These are phyloP conservation scores for Prunella fulvescens DNA, from an alignment of 2,113 vertebrate species.

Conservation along the genomic window DNA sequence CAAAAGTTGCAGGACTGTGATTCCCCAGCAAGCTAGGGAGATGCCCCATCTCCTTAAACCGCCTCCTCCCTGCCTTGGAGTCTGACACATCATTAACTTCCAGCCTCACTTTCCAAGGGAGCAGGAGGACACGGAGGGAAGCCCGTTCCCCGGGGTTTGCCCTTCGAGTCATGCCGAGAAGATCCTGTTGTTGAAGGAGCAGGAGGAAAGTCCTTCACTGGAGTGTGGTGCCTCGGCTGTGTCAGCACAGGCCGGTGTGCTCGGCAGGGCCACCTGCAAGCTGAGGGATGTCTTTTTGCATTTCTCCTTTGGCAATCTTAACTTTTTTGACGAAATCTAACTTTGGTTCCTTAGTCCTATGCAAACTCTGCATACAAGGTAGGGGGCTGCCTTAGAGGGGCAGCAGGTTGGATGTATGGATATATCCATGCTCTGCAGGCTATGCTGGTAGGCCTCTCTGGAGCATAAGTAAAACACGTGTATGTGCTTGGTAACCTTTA, in stretches of 20 bases:
- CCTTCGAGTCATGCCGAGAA: fast-evolving
- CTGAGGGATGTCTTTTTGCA: background rate
- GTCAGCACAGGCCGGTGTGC: fast-evolving
- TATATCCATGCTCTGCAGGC: fast-evolving
- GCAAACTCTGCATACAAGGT: fast-evolving
- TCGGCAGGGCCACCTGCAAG: fast-evolving
- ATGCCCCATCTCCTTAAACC: background rate
- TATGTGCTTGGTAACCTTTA: too few relatives aligned
- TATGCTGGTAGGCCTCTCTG: background rate
- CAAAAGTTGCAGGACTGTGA: too few relatives aligned
- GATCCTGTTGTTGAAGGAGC: fast-evolving
- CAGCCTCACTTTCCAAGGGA: background rate
- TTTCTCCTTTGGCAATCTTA: background rate
- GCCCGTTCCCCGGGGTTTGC: fast-evolving
- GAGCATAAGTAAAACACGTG: fast-evolving
- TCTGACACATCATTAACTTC: background rate
- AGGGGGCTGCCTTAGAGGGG: fast-evolving
- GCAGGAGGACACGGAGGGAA: fast-evolving
- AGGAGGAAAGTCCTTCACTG: background rate
- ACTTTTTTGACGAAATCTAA: background rate
- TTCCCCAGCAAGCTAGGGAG: background rate
- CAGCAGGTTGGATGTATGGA: fast-evolving
- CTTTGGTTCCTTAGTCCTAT: background rate
- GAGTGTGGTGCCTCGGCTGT: fast-evolving
- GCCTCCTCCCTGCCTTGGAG: background rate